Base-by-base conservation (phyloP, 2,888 invertebrate species). In the Pogonocherus hispidulus region DNA sequence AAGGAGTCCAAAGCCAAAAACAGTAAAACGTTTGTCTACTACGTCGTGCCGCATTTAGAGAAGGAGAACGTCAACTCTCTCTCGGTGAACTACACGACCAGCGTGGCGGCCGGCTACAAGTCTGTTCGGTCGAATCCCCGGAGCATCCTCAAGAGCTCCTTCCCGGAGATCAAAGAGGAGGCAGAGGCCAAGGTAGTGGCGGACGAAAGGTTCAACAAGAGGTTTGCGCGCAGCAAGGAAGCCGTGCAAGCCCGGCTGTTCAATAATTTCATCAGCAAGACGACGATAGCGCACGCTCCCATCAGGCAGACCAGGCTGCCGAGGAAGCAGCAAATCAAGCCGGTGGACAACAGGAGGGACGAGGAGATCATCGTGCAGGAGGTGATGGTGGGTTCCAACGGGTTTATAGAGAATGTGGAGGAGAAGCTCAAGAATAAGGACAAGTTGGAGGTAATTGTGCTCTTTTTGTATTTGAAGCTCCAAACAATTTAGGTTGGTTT, bases 291-390 rank as follows among this genome's bases (percentile, higher is more conserved):
- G n/a, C 81, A 83, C 49, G 84, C 82, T 1, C 84, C 84, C 3
- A 72, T 83, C n/a, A 74, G 84, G 23, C 80, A 82, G 65, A 77
- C 79, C 27, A 74, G 85, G 57, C 73, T 84, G 52, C 86, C 86
- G 0, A 78, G 86, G 23, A 86, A 86, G 71, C 86, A 86, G 73
- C 79, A 83, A 62, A 86, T 86, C 14, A 83, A 82, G 74, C 84
- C 85, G 2, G 80, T 84, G n/a, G 75, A 80, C 59, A 80, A 83
- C 16, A 75, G 78, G 18, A 74, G 78, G 4, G 82, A 84, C 57
- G 85, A 85, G 71, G 85, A 86, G 72, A 85, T 86, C 51, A 83
- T 85, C 3, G 84, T 85, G 2, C 80, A 85, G 67, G 84, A 84
- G 73, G 83, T 85, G 3, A 81, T 84, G 57, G 82, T 85, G 6